Evolutionary conservation across 1,140 invertebrate species (phyloP), one percentile per base, ranked within the genome.

Genomic region (Fopius arisanus): DNA sequence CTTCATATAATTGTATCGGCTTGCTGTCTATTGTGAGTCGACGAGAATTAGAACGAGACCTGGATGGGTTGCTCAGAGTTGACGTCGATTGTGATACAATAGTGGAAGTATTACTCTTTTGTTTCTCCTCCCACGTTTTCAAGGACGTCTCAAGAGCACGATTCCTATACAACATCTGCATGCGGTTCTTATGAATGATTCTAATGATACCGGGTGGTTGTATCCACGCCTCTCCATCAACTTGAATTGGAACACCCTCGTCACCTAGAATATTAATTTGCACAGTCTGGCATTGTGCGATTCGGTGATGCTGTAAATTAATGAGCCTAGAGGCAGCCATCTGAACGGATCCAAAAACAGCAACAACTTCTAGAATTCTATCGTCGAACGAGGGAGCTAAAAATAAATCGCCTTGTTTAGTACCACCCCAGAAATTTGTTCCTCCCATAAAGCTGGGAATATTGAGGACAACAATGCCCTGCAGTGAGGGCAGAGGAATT

Each of bases 151-250:
- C 97, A 76, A 98, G 90, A 31, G 93, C 93, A 78, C 96, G 90
- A 84, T 98, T 97, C 62, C 97, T 89, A 78, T 94, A 97, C 3
- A 99, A 87, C 94, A 99, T 97, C 89, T 98, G 97, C 83, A 97
- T 96, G 73, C 97, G 90, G 88, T 98, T 99, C 88, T 98, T 98
- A 86, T 98, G 97, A 77, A 97, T 92, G 70, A 99, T 98, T 51
- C 96, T 91, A 78, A 99, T 97, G 79, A 97, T 96, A 29, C 97
- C 97, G 0, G 97, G 97, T 0, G 96, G 96, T 87, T 99, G 97
- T n/a, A 98, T 90, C 97, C 97, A 99, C 9, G 97, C 97, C 88
- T 99, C 97, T 0, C 97, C 97, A 86, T 99, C 97, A 19, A 98
- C 97, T 88, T 98, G 96, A 76, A 93, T 94, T 14, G 96, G 96